phyloP scores from a whole-genome alignment of 2,888 invertebrate species.

The Neuroscelio doddi region DNA sequence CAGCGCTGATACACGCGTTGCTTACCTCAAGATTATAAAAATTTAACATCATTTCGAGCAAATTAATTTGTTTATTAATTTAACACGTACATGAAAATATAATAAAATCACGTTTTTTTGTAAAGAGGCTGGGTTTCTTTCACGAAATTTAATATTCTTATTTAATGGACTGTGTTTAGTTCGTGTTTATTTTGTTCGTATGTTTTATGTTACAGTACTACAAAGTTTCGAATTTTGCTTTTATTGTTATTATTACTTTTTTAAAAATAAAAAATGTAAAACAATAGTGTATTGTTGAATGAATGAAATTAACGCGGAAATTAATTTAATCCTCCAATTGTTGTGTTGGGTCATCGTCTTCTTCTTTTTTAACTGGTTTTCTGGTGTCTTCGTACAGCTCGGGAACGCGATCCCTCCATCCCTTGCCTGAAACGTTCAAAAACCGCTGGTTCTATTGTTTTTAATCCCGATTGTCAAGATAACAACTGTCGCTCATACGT shows the following conservation, averaged over 20 bases:
- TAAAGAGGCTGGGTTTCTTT: no score
- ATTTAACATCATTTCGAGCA: slow-evolving; percentile 19
- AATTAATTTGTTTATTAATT: slow-evolving; percentile 15
- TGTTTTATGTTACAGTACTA: slow-evolving; percentile 28
- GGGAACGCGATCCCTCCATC: slow-evolving; percentile 71
- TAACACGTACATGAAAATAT: slow-evolving; percentile 14
- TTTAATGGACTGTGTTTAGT: slow-evolving; percentile 18
- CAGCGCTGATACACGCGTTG: slow-evolving; percentile 10
- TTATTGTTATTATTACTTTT: neutral
- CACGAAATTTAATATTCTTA: slow-evolving; percentile 9
- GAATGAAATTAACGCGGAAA: neutral
- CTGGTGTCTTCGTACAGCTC: slow-evolving; percentile 69
- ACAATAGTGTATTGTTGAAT: slow-evolving; percentile 11
- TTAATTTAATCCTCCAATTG: slow-evolving; percentile 57
- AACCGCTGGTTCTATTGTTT: slow-evolving; percentile 58
- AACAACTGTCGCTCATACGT: slow-evolving; percentile 37
- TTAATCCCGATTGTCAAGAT: slow-evolving; percentile 44
- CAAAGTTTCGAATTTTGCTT: neutral
- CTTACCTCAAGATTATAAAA: slow-evolving; percentile 34
- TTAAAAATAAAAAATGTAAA: slow-evolving; percentile 7
- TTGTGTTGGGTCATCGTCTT: slow-evolving; percentile 57
- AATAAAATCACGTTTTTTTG: slow-evolving; percentile 9
- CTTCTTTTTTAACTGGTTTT: slow-evolving; percentile 60
- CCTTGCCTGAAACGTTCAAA: slow-evolving; percentile 71
- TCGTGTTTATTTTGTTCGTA: slow-evolving; percentile 36